Conservation (phyloP, 2,797 vertebrate species). For the Thamnophis elegans region DNA sequence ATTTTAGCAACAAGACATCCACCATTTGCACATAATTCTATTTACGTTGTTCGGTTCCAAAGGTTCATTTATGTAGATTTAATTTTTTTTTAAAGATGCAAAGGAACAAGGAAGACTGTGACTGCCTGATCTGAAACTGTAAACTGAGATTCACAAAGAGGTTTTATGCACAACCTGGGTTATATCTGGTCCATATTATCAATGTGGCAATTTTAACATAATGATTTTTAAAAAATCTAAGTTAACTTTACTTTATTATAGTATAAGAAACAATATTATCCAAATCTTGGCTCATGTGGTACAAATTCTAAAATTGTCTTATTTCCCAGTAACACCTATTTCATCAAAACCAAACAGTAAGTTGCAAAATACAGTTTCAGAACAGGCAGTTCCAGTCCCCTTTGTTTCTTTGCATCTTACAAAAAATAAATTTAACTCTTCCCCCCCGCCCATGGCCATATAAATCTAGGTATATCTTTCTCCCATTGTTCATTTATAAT, state of each 20-base stretch:
- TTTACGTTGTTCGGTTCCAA: not conserved
- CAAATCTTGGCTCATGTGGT: not conserved
- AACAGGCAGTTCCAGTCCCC: not conserved
- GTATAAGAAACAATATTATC: too few species aligned
- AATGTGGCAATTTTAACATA: too few species aligned
- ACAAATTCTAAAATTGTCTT: not conserved
- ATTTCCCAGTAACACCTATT: not conserved
- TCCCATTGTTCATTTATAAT: not conserved
- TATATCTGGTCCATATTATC: not conserved
- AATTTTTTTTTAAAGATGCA: too few species aligned
- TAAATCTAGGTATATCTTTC: not conserved
- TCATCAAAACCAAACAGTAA: not conserved
- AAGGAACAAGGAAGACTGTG: too few species aligned
- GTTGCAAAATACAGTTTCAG: not conserved
- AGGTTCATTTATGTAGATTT: not conserved
- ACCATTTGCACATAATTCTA: not conserved
- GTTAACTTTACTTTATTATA: too few species aligned
- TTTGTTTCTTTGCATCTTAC: not conserved
- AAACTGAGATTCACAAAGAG: not conserved
- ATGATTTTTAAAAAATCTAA: too few species aligned
- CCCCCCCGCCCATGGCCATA: accelerated
- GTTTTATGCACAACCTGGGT: not conserved
- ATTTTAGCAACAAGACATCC: not conserved
- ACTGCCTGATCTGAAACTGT: too few species aligned
- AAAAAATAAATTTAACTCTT: not conserved